Evolutionary conservation across 2,113 vertebrate genomes (phyloP).

Genomic region (Stegastes partitus): DNA sequence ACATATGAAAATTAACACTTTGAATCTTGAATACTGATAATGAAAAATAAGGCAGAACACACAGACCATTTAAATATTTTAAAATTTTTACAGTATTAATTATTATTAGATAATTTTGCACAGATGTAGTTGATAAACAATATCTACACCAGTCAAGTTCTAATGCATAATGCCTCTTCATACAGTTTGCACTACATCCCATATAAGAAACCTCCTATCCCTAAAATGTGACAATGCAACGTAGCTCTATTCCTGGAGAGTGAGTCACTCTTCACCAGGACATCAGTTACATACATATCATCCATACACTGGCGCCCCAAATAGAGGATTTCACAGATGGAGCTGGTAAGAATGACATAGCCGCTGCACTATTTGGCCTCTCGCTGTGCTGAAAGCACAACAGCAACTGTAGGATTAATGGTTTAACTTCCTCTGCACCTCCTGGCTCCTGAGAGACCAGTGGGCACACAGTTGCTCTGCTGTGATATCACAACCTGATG

Average conservation of each 20-base stretch:
- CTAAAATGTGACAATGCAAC: not conserved
- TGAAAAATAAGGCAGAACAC: no score
- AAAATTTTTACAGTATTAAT: no score
- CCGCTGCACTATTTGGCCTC: conserved; percentile 12
- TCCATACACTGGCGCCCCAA: not conserved
- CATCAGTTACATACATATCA: conserved; percentile 29
- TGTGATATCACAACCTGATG: conserved; percentile 23
- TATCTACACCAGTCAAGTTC: no score
- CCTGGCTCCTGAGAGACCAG: conserved; percentile 1
- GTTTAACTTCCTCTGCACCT: conserved; percentile 45
- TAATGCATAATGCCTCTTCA: no score
- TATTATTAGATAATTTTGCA: no score
- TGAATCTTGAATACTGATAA: no score
- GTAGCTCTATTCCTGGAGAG: conserved; percentile 21
- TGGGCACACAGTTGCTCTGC: not conserved
- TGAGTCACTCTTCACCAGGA: conserved; percentile 22
- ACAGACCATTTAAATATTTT: no score
- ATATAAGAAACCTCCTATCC: no score
- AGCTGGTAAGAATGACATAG: conserved; percentile 26
- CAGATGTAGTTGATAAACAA: no score
- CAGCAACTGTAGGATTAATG: conserved; percentile 37
- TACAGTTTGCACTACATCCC: no score
- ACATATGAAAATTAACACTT: no score
- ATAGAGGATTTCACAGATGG: conserved; percentile 41
- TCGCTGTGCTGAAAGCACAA: conserved; percentile 24